Percentiles rank a stretch among this genome's conserved stretches.
These are phyloP conservation scores for Crocuta crocuta DNA, from an alignment of 2,113 vertebrate species.

Conservation along the genomic window DNA sequence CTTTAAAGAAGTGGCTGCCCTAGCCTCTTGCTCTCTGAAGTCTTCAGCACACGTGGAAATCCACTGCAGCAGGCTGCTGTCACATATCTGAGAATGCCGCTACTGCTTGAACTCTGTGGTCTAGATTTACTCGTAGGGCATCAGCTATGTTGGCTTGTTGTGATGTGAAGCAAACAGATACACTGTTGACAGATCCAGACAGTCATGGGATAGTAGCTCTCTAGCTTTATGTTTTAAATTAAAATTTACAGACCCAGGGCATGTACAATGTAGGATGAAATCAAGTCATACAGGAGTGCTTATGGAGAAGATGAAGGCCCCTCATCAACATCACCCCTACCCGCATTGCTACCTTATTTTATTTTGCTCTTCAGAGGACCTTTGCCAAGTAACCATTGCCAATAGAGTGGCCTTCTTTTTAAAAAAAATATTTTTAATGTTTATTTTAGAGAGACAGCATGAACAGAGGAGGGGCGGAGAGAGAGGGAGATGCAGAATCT, in stretches of 20 bases:
- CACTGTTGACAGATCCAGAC: conserved; percentile 47
- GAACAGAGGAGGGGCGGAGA: too few species aligned
- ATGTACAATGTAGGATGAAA: background rate
- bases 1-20: background rate
- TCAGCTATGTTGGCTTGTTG: background rate
- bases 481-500: too few species aligned
- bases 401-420: background rate
- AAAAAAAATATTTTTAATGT: too few species aligned
- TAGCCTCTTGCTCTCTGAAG: conserved; percentile 20
- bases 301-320: background rate
- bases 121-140: background rate
- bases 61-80: background rate
- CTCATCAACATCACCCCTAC: background rate
- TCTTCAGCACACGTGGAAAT: background rate
- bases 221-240: background rate
- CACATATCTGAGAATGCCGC: background rate
- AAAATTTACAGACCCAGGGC: background rate
- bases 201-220: background rate
- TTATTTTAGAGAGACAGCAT: too few species aligned
- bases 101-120: background rate
- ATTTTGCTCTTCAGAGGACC: background rate
- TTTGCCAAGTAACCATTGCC: background rate
- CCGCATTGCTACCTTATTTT: background rate
- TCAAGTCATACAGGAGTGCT: background rate
- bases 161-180: conserved; percentile 36